Evolutionary conservation across 2,113 vertebrate species (phyloP), one percentile per base, ranked within the genome.

Genomic region (Rhynchomys soricoides): DNA sequence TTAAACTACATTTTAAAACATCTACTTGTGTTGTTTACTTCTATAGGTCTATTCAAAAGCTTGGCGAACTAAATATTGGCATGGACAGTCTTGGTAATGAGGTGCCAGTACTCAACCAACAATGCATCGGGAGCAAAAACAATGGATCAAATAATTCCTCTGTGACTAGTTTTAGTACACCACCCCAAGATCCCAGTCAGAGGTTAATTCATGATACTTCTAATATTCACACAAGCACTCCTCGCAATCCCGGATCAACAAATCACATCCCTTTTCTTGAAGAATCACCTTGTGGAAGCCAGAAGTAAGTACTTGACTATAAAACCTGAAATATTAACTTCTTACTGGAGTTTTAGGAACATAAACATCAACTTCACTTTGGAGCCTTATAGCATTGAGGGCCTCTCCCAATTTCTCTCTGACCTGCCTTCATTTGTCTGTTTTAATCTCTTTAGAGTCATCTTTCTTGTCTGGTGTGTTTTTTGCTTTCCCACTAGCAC

Each of bases 51-150:
- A 99, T 99, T 97, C 99, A 99, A 98, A 99, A 99, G 97, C 97
- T 99, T 90, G 99, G 99, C 97, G 99, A 99, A 97, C 98, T 99
- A 98, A 99, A 99, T 89, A 98, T 99, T 93, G 99, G 99, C 70
- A 99, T 99, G 95, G 99, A 99, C 90, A 99, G 97, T 96, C 98
- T 98, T 92, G 99, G 99, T 94, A 99, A 99, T 37, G 99, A 99
- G n/a, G 98, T 99, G 7, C 98, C 99, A 6, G 94, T 98, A 2
- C 98, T 99, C 83, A 99, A 89, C 79, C 99, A 99, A 94, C 99
- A 99, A 43, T 99, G 99, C 95, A 99, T 99, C 0, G 99, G 99
- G 75, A 99, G 70, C 95, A 98, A 91, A 98, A 98, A 96, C 96
- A 98, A 97, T 97, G 97, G 96, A 95, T 96, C 98, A 50, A 95